Conservation (phyloP, 2,113 vertebrate genomes). For the Festucalex cinctus region DNA sequence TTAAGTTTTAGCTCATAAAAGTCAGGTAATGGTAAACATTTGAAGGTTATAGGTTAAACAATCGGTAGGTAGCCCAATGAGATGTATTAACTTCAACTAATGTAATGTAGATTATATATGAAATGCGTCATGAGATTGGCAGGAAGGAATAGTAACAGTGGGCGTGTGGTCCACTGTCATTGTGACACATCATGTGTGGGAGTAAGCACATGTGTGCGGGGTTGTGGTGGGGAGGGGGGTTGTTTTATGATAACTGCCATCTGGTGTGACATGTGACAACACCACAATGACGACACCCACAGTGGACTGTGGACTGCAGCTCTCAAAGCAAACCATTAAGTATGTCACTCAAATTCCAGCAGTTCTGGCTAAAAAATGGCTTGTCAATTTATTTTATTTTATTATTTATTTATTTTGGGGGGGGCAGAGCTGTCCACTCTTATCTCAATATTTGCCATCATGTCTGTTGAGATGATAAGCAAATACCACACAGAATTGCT, state of each 20-base stretch:
- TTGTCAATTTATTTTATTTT: too few species aligned
- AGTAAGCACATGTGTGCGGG: constrained; percentile 37
- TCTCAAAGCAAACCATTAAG: constrained; percentile 37
- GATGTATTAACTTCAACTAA: background rate
- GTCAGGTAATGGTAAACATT: too few species aligned
- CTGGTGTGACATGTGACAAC: constrained; percentile 60
- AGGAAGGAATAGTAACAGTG: constrained; percentile 17
- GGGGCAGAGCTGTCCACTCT: background rate
- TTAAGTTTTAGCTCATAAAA: too few species aligned
- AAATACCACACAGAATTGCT: background rate
- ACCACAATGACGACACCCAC: constrained; percentile 40
- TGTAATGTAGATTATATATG: constrained; percentile 30
- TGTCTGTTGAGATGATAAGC: background rate
- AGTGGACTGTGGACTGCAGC: constrained; percentile 42
- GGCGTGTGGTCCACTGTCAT: constrained; percentile 35
- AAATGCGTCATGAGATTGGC: constrained; percentile 32
- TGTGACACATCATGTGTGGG: constrained; percentile 42
- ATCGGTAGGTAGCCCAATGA: too few species aligned
- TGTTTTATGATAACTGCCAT: constrained; percentile 60
- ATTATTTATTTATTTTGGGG: too few species aligned
- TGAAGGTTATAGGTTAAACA: too few species aligned
- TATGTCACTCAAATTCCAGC: constrained; percentile 47
- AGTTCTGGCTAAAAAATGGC: constrained; percentile 20
- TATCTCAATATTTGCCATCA: background rate
- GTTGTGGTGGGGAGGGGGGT: constrained; percentile 11